These are phyloP conservation scores for Darwinula stevensoni DNA, from an alignment of 2,888 invertebrate genomes.

Conservation along the genomic window DNA sequence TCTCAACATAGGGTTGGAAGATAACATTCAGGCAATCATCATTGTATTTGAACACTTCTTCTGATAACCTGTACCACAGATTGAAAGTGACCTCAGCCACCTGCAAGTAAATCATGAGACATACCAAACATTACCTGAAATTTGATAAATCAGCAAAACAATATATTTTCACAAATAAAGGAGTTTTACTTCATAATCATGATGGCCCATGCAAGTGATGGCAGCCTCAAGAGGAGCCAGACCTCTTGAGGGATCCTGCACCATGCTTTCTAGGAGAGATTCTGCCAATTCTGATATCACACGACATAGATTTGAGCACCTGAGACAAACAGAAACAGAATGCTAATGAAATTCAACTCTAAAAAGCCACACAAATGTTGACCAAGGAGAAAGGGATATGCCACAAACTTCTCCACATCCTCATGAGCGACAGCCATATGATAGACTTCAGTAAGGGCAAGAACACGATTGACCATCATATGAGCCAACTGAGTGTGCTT, in stretches of 20 bases:
- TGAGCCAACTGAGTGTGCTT: conserved; percentile 37
- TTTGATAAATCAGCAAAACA: conserved; percentile 6
- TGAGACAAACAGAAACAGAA: conserved; percentile 11
- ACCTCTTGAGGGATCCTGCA: too few species aligned
- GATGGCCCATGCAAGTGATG: conserved; percentile 73
- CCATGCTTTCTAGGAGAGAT: conserved; percentile 54
- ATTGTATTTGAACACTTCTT: conserved; percentile 66
- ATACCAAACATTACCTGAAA: too few species aligned
- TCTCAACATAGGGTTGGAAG: conserved; percentile 68
- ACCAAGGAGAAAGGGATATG: background rate
- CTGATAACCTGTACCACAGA: conserved; percentile 84
- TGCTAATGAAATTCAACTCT: background rate
- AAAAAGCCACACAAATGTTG: background rate
- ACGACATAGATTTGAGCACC: conserved; percentile 65
- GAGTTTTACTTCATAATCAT: conserved; percentile 95
- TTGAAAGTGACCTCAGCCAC: conserved; percentile 67
- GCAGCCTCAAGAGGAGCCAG: conserved; percentile 53
- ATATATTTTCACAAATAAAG: conserved; percentile 3
- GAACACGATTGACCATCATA: conserved; percentile 48
- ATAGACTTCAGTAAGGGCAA: conserved; percentile 51
- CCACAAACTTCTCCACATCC: conserved; percentile 51
- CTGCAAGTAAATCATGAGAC: conserved; percentile 15
- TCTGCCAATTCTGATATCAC: conserved; percentile 85
- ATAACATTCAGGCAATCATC: conserved; percentile 42
- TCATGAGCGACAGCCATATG: conserved; percentile 72